Conservation (phyloP, 2,113 vertebrate genomes). For the Prionailurus viverrinus region DNA sequence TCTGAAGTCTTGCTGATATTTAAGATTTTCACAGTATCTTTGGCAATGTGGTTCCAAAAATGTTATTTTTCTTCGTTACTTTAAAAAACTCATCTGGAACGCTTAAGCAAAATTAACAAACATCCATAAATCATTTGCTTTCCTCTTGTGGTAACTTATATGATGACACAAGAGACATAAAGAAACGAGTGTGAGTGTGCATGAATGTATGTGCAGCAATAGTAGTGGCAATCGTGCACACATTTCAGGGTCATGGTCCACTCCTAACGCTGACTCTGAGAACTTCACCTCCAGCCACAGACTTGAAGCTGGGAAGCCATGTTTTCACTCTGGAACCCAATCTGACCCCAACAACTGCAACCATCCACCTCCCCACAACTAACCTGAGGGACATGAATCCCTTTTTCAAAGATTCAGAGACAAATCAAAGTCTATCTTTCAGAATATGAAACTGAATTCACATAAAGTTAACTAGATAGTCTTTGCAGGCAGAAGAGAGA, state of each 20-base stretch:
- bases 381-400: background rate
- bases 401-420: background rate
- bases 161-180: background rate
- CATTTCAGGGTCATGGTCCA: rapidly evolving
- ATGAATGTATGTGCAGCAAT: background rate
- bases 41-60: slow-evolving; percentile 54
- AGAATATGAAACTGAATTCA: background rate
- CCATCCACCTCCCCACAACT: background rate
- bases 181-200: background rate
- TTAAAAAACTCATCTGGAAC: background rate
- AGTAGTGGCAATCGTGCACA: rapidly evolving
- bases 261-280: background rate
- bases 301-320: background rate
- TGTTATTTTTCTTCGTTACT: slow-evolving; percentile 38
- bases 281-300: background rate
- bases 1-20: slow-evolving; percentile 61
- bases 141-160: background rate
- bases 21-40: slow-evolving; percentile 66
- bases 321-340: background rate
- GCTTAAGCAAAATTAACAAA: slow-evolving; percentile 22
- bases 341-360: background rate
- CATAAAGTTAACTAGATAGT: background rate
- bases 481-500: background rate
- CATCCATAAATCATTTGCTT: background rate
- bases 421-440: background rate